Conservation (phyloP, 2,113 vertebrate species). For the Lasiurus cinereus region DNA sequence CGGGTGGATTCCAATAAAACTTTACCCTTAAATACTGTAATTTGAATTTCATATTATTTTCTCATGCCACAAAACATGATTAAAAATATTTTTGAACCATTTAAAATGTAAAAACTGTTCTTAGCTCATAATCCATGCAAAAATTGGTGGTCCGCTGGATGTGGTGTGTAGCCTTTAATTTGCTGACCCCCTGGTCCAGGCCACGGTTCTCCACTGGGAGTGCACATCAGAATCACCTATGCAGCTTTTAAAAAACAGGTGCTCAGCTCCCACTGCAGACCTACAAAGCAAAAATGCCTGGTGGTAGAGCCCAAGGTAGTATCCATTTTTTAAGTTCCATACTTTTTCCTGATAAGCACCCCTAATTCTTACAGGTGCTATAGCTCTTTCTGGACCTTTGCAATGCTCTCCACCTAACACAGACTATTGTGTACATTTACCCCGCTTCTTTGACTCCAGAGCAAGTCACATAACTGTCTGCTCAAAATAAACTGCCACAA, state of each 20-base stretch:
- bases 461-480: background rate
- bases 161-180: background rate
- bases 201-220: background rate
- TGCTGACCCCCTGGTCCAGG: background rate
- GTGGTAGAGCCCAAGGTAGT: background rate
- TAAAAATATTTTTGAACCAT: background rate
- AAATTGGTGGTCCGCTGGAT: background rate
- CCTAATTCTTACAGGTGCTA: background rate
- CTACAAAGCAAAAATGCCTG: background rate
- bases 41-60: constrained; percentile 49
- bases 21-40: background rate
- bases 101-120: constrained; percentile 37
- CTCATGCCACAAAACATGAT: background rate
- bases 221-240: background rate
- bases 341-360: background rate
- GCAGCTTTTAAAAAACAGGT: background rate
- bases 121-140: background rate
- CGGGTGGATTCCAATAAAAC: background rate
- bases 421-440: background rate
- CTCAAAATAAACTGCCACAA: background rate
- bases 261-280: background rate
- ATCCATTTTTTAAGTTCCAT: background rate
- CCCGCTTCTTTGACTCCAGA: constrained; percentile 18
- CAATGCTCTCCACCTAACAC: background rate
- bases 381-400: background rate